phyloP scores from a whole-genome alignment of 2,797 vertebrate species.

The Rhinoraja longicauda region DNA sequence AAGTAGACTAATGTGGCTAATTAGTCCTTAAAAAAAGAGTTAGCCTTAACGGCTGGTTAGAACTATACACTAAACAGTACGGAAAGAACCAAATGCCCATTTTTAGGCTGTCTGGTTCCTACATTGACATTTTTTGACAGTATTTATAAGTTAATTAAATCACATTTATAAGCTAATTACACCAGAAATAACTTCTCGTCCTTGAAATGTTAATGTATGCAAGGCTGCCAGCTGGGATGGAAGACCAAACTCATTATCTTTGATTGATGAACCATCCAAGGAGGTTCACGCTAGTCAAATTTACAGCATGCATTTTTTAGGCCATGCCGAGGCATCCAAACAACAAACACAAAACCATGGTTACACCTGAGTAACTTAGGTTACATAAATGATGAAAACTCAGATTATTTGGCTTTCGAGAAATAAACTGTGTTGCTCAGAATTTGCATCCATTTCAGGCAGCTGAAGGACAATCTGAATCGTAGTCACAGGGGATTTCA shows the following conservation, averaged over 20 bases:
- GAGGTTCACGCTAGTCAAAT: constrained; percentile 15
- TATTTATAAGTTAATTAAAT: constrained; percentile 23
- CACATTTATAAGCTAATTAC: constrained; percentile 34
- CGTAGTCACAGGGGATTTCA: background rate
- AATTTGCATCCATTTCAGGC: background rate
- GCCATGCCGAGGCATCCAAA: background rate
- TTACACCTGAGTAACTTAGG: background rate
- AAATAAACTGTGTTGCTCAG: background rate
- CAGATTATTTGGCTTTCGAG: background rate
- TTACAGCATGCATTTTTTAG: constrained; percentile 2
- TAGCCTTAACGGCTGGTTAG: background rate
- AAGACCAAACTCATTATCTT: constrained; percentile 20
- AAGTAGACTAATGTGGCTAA: background rate
- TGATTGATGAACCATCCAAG: constrained; percentile 33
- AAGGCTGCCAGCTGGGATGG: constrained; percentile 24
- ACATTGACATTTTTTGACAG: constrained; percentile 11
- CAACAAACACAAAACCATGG: background rate
- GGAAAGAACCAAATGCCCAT: background rate
- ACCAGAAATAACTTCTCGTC: constrained; percentile 22
- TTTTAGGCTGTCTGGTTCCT: background rate
- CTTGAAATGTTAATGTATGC: constrained; percentile 35
- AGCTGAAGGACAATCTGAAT: background rate
- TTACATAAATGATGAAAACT: background rate
- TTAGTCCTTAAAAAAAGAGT: background rate
- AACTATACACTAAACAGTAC: background rate